Base-by-base conservation (phyloP, 2,797 vertebrate species). In the Xiphorhynchus erythropygius region DNA sequence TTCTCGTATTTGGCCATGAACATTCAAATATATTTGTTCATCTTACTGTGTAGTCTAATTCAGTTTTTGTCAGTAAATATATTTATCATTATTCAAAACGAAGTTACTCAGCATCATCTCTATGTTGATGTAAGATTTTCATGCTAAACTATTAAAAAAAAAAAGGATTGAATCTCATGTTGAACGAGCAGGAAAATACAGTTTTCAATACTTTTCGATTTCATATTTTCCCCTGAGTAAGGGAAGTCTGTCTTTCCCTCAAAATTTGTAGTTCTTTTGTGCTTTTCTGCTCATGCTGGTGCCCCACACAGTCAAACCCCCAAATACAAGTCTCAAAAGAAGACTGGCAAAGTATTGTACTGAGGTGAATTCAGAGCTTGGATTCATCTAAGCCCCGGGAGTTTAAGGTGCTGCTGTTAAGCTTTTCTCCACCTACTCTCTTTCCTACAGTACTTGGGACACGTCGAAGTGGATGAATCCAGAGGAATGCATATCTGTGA, bases 401-500 rank as follows among this genome's bases (percentile, higher is more conserved):
- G 10, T 60, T 91, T 7, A 65, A 77, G 35, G 42, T 57, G 21
- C 68, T 80, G 4, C 30, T 68, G 0, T 52, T 88, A 60, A 89
- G 11, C 64, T 87, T 81, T 89, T 86, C 44, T 65, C 37, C 67
- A 57, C 73, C 78, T 56, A 37, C 8, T 90, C 63, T 90, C 41
- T 93, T 88, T 52, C 95, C 62, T 96, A 22, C 97, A 99, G 99
- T 99, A 99, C 97, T 95, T 99, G 97, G 99, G 99, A 46, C 99
- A 99, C 7, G 99, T 99, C 5, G 99, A 99, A 98, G 99, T 99
- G 97, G 99, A 99, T 78, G 99, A 99, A 96, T 99, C 99, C 90
- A 98, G 99, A 96, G 99, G 99, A 95, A 99, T 99, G 99, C 99
- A 99, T 98, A 99, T 99, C 98, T 99, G 99, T 94, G 99, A 99